Evolutionary conservation across 2,888 invertebrate genomes (phyloP).

Genomic region (Limulus polyphemus): DNA sequence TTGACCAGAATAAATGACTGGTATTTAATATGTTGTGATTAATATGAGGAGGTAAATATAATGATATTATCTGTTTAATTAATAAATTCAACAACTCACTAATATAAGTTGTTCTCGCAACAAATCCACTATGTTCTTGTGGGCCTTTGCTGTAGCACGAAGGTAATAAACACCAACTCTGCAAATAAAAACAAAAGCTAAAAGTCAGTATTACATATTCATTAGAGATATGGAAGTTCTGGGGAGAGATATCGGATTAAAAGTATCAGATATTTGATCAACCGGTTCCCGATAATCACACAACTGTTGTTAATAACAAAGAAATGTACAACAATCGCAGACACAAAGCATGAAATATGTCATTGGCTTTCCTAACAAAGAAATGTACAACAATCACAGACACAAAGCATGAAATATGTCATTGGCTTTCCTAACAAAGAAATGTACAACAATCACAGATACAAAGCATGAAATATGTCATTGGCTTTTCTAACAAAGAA

Average conservation of each 20-base stretch:
- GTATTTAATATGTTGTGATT: too few species aligned
- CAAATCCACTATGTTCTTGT: conserved; percentile 32
- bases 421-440: conserved; percentile 11
- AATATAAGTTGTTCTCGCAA: conserved; percentile 33
- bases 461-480: conserved; percentile 6
- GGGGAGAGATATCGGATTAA: too few species aligned
- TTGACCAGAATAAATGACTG: background rate
- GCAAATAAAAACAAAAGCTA: conserved; percentile 14
- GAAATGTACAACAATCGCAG: conserved; percentile 22
- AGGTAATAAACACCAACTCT: conserved; percentile 36
- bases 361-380: conserved; percentile 10
- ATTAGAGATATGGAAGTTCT: too few species aligned
- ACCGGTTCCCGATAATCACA: conserved; percentile 22
- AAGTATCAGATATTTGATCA: too few species aligned
- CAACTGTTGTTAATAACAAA: conserved; percentile 28
- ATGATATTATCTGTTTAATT: too few species aligned
- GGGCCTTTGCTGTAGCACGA: conserved; percentile 33
- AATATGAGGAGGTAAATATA: too few species aligned
- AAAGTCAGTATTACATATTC: too few species aligned
- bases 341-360: conserved; percentile 10
- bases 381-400: conserved; percentile 24
- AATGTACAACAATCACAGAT: conserved; percentile 24
- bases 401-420: conserved; percentile 7
- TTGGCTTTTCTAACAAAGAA: conserved; percentile 12
- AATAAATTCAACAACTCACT: conserved; percentile 27